These are phyloP conservation scores for Maniola hyperantus DNA, from an alignment of 2,888 invertebrate genomes.

Conservation along the genomic window DNA sequence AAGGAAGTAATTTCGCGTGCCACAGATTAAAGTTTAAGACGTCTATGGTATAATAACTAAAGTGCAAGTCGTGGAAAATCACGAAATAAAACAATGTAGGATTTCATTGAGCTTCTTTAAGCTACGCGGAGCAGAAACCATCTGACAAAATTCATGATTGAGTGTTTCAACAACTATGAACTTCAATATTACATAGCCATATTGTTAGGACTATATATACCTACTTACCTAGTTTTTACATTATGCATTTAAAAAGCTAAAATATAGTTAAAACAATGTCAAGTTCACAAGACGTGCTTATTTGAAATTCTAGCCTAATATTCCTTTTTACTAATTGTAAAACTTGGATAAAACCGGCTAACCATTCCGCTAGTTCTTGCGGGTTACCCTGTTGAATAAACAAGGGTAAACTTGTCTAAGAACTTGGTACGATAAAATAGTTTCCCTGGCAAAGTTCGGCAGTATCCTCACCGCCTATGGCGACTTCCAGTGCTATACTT, in stretches of 20 bases:
- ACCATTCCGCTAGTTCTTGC: slow-evolving; percentile 1
- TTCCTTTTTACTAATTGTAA: not conserved
- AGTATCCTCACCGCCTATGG: not conserved
- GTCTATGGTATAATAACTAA: slow-evolving; percentile 18
- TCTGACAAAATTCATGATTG: not conserved
- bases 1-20: not conserved
- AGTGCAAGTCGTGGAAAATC: slow-evolving; percentile 29
- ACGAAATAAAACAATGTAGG: slow-evolving; percentile 19
- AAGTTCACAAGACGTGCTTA: not conserved
- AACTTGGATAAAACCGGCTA: slow-evolving; percentile 2
- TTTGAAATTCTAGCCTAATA: not conserved
- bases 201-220: not conserved
- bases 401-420: slow-evolving; percentile 10
- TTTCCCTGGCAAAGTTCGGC: not conserved
- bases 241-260: too few species aligned
- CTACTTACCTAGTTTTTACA: too few species aligned
- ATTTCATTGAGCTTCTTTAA: slow-evolving; percentile 35
- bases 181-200: not conserved
- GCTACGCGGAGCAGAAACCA: slow-evolving; percentile 7
- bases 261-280: too few species aligned
- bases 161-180: not conserved
- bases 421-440: not conserved
- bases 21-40: slow-evolving; percentile 4
- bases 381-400: not conserved
- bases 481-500: not conserved